A percentile compares a stretch with the other conserved stretches of the same genome.
Conservation (phyloP, 2,797 vertebrate species). For the Enteromius afrohamiltoni region DNA sequence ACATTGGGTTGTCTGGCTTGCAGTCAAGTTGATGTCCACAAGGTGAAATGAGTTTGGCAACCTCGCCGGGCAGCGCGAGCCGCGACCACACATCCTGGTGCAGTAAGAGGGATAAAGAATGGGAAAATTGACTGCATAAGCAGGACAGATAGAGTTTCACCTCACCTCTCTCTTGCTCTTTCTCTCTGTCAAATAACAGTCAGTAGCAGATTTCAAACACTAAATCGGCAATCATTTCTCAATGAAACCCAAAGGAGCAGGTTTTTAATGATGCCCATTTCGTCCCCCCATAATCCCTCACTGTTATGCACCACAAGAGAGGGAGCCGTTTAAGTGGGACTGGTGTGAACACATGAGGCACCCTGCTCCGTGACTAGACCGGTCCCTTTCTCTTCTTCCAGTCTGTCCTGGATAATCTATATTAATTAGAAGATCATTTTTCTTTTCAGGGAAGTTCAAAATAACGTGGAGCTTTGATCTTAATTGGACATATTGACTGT, state of each 20-base stretch:
- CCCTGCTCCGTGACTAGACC: conserved; percentile 30
- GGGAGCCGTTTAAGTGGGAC: conserved; percentile 70
- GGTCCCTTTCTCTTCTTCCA: conserved; percentile 20
- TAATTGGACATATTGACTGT: conserved; percentile 72
- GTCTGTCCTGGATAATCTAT: conserved; percentile 71
- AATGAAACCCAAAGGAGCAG: conserved; percentile 82
- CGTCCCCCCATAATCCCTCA: conserved; percentile 78
- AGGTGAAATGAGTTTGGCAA: conserved; percentile 88
- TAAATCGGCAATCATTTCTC: conserved; percentile 85
- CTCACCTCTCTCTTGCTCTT: conserved; percentile 69
- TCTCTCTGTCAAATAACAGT: conserved; percentile 71
- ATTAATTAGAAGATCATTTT: conserved; percentile 80
- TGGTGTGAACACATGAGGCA: conserved; percentile 43
- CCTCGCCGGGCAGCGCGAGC: conserved; percentile 73
- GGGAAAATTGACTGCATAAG: conserved; percentile 83
- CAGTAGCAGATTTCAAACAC: conserved; percentile 83
- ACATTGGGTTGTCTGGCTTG: conserved; percentile 80
- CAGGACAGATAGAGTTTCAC: conserved; percentile 85
- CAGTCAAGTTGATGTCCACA: conserved; percentile 80
- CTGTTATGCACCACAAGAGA: conserved; percentile 78
- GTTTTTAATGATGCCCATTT: conserved; percentile 77
- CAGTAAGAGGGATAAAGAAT: conserved; percentile 78
- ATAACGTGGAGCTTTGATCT: conserved; percentile 81
- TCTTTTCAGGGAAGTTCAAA: conserved; percentile 75
- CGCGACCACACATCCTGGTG: conserved; percentile 80